Base-by-base conservation (phyloP, 64 coral and sea anemone genomes). In the Montipora sp. region DNA sequence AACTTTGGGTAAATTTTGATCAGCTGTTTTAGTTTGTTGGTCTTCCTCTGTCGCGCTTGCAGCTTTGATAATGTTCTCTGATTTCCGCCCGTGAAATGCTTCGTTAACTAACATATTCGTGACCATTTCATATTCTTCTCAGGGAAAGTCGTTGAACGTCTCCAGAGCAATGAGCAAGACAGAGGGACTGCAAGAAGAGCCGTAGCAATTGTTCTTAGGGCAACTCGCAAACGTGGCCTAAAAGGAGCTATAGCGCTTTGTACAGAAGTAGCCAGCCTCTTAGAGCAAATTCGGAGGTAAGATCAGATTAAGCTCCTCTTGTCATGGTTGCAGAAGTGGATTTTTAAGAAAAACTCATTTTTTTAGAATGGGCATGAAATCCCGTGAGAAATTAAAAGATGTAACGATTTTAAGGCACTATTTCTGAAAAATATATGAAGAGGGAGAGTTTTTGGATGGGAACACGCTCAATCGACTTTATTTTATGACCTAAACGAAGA, bases 181-280 rank as follows among this genome's bases (percentile, higher is more conserved):
- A 85, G 82, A 72, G 82, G 49, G 47, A 71, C 19, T 9, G 82
- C 47, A 12, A 85, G n/a, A 70, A 46, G 20, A 21, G 82, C 82
- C 49, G 82, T 85, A 18, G 65, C 43, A 48, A 85, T 85, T 46
- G 63, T 85, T 9, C 19, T 85, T 9, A 66, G 47, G 8, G 82
- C 82, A 18, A 85, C 82, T 6, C 18, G 65, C 12, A 85, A 85
- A 71, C 63, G 61, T 5, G 65, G 63, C 1, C 5, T 85, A 0
- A 49, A 49, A 47, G 82, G 82, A 70, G 82, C 82, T 49, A 43
- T 85, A 8, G 45, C 82, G 5, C 16, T 85, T 23, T 85, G 82
- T 8, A 85, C 82, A 1, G 82, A 85, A 22, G 61, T 85, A 7
- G 18, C 82, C 4, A 72, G 66, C 19, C 82, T 85, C 48, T 21